Percentiles rank a stretch among this genome's conserved stretches.
Evolutionary conservation across 30 jellyfish, hydroid and myxozoan species (phyloP).

Genomic region (Haliclystus octoradiatus): DNA sequence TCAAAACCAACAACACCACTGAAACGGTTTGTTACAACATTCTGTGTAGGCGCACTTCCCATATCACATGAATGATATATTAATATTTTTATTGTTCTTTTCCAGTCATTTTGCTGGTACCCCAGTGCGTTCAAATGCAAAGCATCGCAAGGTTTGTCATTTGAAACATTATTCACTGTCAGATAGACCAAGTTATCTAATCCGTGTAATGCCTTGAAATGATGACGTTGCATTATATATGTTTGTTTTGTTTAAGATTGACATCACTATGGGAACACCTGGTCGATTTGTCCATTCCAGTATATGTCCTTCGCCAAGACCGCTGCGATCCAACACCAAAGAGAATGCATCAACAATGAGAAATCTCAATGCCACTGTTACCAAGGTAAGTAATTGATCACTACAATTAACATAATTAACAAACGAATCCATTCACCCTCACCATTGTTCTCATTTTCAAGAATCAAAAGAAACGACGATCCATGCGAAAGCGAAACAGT

Average conservation of each 20-base stretch:
- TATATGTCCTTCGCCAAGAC: slow-evolving; percentile 54
- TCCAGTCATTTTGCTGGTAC: background rate
- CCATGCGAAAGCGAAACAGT: slow-evolving; percentile 21
- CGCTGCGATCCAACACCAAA: slow-evolving; percentile 15
- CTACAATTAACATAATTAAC: too few species aligned
- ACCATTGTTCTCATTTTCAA: background rate
- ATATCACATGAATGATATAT: too few species aligned
- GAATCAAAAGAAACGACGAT: slow-evolving; percentile 9
- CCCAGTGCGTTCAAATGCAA: background rate
- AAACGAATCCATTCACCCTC: too few species aligned
- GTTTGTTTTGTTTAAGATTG: too few species aligned
- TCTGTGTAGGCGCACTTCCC: too few species aligned
- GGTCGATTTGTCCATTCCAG: slow-evolving; percentile 77
- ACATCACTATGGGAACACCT: slow-evolving; percentile 20
- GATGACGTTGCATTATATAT: too few species aligned
- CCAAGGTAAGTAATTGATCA: too few species aligned
- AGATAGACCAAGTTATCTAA: too few species aligned
- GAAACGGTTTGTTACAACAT: background rate
- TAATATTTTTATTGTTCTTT: background rate
- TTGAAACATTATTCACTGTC: too few species aligned
- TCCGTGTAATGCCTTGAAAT: too few species aligned
- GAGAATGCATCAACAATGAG: slow-evolving; percentile 15
- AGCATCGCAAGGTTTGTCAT: background rate
- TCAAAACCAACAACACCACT: background rate
- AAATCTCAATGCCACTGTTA: too few species aligned